Evolutionary conservation across 2,888 invertebrate species (phyloP), one percentile per base, ranked within the genome.

Genomic region (Sussaba pulchella): DNA sequence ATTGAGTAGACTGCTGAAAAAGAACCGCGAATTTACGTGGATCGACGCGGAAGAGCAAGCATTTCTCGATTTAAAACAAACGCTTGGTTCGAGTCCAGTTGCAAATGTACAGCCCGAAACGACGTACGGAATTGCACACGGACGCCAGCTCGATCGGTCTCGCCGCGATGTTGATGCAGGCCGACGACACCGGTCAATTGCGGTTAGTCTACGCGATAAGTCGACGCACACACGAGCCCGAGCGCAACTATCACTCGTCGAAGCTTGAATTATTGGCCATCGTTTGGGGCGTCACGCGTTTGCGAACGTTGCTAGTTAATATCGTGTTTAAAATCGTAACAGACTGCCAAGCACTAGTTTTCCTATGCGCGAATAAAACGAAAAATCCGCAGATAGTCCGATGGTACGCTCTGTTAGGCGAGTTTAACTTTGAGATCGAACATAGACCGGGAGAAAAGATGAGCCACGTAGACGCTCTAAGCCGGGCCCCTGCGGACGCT

Each of bases 301-400:
- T 91, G 76, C 82, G 90, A 12, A 83, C 84, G 0, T 92, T 91
- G 67, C 50, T 92, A 21, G 17, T 88, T 6, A 88, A 88, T 1
- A 83, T 85, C 4, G 14, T 59, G 1, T 91, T 92, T 70, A 86
- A 84, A 43, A 43, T 75, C n/a, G 21, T 73, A 5, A 75, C 21
- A n/a, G 67, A 75, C 43, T 75, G 75, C 41, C 47, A 47, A 47
- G 47, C 47, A 3, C 17, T 47, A 6, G 17, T 47, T 8, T 47
- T 2, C 47, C 17, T 47, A 9, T 9, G 17, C 17, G 47, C 47
- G 47, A 47, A 47, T 47, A 36, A 61, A 36, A 61, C 61, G 8
- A 61, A 61, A 2, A 73, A 73, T 21, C 57, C 67, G 4, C 59
- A 75, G 8, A 59, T 67, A 1, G 36, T 57, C 0, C 57, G 74